Evolutionary conservation across 2,888 invertebrate genomes (phyloP), one percentile per base, ranked within the genome.

Genomic region (Drosophila meridiana): DNA sequence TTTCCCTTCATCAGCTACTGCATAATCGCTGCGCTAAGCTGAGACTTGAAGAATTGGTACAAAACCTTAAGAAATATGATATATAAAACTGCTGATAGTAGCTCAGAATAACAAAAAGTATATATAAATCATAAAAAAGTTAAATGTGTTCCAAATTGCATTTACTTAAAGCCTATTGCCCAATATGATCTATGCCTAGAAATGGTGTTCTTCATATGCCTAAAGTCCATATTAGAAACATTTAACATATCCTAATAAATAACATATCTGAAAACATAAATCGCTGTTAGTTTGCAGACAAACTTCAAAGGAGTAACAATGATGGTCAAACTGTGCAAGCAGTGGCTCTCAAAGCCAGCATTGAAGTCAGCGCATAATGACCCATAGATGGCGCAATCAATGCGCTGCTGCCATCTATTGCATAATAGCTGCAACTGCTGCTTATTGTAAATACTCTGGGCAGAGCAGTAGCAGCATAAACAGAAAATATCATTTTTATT

Each of bases 271-370:
- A 6, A 30, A n/a, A n/a, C 7, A 42, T 45, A 30, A 50, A 28
- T 34, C 36, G 43, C 63, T 71, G 84, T 50, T 63, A 67, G 6
- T 40, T 62, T 52, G 52, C 69, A 69, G 65, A 28, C 20, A 2
- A 77, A 84, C 88, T 83, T 56, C 67, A 63, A 80, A 87, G 89
- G 87, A 84, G 89, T 75, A 52, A 86, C 87, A 80, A 48, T 83
- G 68, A 36, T 58, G 65, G 14, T 56, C 42, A 63, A 90, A 82
- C 87, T 64, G 34, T 42, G 0, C 8, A 28, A 14, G 34, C 58
- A 77, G 36, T 77, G 71, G 34, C 77, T 75, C 30, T 56, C 64
- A 61, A 77, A 86, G 83, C 78, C 67, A 47, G 26, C 42, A 53
- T 55, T 57, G 57, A 47, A 42, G 42, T 42, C 20, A 32, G 28